Base-by-base conservation (phyloP, 2,113 vertebrate genomes). In the Hydrochoerus hydrochaeris region DNA sequence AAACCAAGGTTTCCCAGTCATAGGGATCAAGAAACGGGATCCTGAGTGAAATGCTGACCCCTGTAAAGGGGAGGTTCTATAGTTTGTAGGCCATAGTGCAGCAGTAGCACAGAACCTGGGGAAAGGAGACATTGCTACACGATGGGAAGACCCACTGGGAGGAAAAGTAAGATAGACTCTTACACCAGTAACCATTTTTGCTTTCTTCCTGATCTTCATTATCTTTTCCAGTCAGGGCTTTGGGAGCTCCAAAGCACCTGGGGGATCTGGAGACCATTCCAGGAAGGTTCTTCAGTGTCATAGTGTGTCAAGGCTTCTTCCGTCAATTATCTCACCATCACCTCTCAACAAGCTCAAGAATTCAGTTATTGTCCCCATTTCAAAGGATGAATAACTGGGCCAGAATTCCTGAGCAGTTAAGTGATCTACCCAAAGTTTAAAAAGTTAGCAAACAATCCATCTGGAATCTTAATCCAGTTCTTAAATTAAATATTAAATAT, bases 341-440 rank as follows among this genome's bases (percentile, higher is more conserved):
- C 81, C 52, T 95, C 58, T 86, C 49, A 90, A 65, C 28, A 78
- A 85, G 10, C 16, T 44, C 16, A 13, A 54, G 14, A 87, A 95
- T 87, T 91, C 67, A 89, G 10, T 44, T 54, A 78, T 69, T 84
- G n/a, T 81, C 46, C 81, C 65, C 35, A 69, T 89, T 90, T 85
- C 85, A 81, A 85, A 95, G 77, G 92, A 65, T 17, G 81, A 38
- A 5, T 77, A 90, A 49, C 7, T 86, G 12, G 28, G 80, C 54
- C 52, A 35, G 71, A 41, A 73, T 96, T 96, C 90, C 75, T 57
- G 92, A 52, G 38, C 86, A 26, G 84, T 86, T 91, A 95, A 89
- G 1, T 46, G n/a, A 62, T 85, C 93, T 88, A 85, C 65, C 52
- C 54, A 93, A 87, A 9, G 62, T 85, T 81, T 82, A 90, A 88